These are phyloP conservation scores for Drosophila ustulata DNA, from an alignment of 2,888 invertebrate species.

Conservation along the genomic window DNA sequence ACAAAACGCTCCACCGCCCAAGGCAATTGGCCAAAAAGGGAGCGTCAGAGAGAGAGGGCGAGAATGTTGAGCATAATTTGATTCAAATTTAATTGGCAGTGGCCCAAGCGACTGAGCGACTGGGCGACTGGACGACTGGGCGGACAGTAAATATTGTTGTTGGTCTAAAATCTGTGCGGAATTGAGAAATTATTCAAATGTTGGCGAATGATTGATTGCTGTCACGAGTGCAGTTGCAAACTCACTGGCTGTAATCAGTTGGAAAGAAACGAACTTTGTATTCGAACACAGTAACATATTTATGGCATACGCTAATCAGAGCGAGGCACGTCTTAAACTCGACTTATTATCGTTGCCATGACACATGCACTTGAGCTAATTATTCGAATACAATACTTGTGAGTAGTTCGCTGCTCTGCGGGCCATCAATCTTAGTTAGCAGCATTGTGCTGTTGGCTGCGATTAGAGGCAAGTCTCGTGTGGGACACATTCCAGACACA, in stretches of 20 bases:
- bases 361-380: constrained; percentile 47
- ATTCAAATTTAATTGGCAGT: constrained; percentile 76
- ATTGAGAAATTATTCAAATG: constrained; percentile 74
- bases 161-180: constrained; percentile 47
- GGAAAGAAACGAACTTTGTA: neutral
- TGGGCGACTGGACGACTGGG: constrained; percentile 2
- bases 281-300: neutral
- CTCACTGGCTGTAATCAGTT: neutral
- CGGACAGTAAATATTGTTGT: neutral
- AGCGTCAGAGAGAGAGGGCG: neutral
- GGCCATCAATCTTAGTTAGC: constrained; percentile 58
- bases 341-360: constrained; percentile 2
- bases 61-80: constrained; percentile 63
- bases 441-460: constrained; percentile 31
- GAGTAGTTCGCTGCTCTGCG: constrained; percentile 12
- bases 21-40: constrained; percentile 6
- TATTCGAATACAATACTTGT: constrained; percentile 29
- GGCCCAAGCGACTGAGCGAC: constrained; percentile 20
- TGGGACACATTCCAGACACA: constrained; percentile 32
- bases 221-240: neutral
- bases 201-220: constrained; percentile 43
- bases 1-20: constrained; percentile 50
- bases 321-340: neutral
- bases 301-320: constrained; percentile 2
- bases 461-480: constrained; percentile 24